These are phyloP conservation scores for Lophura swinhoii DNA, from an alignment of 2,797 vertebrate genomes.

Conservation along the genomic window DNA sequence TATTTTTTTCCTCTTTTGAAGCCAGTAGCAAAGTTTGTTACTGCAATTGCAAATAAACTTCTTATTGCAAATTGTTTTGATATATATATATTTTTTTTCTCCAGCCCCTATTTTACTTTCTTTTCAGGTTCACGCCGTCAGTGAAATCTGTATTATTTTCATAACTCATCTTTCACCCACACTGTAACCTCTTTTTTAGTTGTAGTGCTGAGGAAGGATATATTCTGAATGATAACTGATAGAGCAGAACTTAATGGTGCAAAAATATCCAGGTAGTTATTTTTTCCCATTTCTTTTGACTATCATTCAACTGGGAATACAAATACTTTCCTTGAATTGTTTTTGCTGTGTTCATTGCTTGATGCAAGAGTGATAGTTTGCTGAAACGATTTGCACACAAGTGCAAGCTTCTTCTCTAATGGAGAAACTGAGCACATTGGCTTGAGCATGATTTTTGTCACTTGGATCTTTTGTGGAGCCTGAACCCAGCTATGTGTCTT, in stretches of 20 bases:
- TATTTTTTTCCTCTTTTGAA: background rate
- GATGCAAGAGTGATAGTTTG: background rate
- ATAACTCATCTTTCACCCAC: background rate
- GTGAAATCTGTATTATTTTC: background rate
- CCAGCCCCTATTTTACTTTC: background rate
- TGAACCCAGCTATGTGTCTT: background rate
- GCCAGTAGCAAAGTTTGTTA: background rate
- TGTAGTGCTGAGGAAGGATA: background rate
- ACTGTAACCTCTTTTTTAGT: background rate
- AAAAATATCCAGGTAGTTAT: background rate
- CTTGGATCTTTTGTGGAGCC: background rate
- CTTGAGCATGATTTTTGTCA: background rate
- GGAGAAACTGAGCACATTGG: background rate
- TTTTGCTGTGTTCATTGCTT: background rate
- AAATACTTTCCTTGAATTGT: background rate
- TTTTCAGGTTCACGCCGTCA: background rate
- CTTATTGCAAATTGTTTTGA: background rate
- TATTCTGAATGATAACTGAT: background rate
- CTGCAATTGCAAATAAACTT: too few species aligned
- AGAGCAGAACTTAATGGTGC: background rate
- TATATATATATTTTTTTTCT: background rate
- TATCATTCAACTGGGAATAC: background rate
- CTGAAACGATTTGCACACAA: background rate
- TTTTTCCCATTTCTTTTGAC: background rate
- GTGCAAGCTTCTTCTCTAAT: background rate